Evolutionary conservation across 2,113 vertebrate genomes (phyloP).

Genomic region (Cynopterus brachyotis): DNA sequence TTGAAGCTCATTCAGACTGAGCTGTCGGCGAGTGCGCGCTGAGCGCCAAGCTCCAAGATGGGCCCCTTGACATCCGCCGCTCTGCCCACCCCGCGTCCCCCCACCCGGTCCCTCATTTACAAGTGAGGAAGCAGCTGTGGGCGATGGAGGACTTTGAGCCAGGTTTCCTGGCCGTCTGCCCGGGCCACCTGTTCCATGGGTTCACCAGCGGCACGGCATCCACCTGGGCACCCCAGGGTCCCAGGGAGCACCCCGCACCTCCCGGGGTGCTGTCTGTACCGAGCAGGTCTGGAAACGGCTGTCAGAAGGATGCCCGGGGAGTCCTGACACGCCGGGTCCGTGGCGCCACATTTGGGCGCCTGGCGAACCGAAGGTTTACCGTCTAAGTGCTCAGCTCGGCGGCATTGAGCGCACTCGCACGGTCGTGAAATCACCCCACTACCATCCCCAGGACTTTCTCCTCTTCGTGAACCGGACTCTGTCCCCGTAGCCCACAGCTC

Average conservation of each 20-base stretch:
- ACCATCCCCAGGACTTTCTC: not conserved
- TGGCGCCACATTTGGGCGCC: accelerated
- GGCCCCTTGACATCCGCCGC: accelerated
- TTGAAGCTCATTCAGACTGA: not conserved
- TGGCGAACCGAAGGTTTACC: accelerated
- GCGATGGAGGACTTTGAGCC: not conserved
- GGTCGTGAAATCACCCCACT: accelerated
- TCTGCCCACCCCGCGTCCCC: too few species aligned
- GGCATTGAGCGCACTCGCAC: accelerated
- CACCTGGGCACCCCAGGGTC: not conserved
- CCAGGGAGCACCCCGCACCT: not conserved
- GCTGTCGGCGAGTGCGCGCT: not conserved
- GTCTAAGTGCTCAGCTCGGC: accelerated
- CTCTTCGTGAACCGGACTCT: not conserved
- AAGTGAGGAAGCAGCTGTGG: not conserved
- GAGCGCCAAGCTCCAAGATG: not conserved
- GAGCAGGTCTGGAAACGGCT: not conserved
- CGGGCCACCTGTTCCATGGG: not conserved
- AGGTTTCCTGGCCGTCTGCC: not conserved
- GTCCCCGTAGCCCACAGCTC: accelerated
- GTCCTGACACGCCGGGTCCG: accelerated
- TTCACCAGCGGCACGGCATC: not conserved
- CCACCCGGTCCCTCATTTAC: too few species aligned
- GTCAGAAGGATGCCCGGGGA: not conserved
- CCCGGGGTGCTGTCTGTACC: not conserved